Base-by-base conservation (phyloP, 2,888 invertebrate species). In the Tiphia femorata region DNA sequence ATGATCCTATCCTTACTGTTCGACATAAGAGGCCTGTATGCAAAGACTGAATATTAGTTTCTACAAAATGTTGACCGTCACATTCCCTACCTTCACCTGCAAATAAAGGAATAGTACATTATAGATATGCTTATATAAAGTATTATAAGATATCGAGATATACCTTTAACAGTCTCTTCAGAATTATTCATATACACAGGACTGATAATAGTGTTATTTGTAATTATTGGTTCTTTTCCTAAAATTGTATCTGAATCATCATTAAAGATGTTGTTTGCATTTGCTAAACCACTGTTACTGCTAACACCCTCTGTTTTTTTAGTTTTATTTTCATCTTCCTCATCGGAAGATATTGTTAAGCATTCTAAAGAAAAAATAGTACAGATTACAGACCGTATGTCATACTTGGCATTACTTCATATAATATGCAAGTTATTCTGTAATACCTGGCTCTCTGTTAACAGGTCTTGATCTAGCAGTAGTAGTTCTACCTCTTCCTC, bases 1-100 rank as follows among this genome's bases (percentile, higher is more conserved):
- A 93, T 12, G 94, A 93, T 30, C 96, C 96, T 79, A 96, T 91
- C 64, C 95, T 87, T 51, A 96, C 89, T 16, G 92, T 91, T 67
- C 93, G 88, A 81, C 95, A 95, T 14, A 85, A 84, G 8, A 93
- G 76, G 41, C 87, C 83, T n/a, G 88, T 88, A 48, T 86, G 86
- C 43, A 86, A 76, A 40, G 86, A 5, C 49, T 87, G 81, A 51
- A 79, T 68, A 37, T 75, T 81, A 58, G 54, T 59, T 49, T 86
- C 86, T 29, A 83, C 79, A 14, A 57, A 30, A 46, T 47, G 30
- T 38, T 59, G 30, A 47, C 51, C 49, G 40, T 64, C 52, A 33
- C 38, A 40, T 38, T 41, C 44, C 37, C 12, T 35, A n/a, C 33
- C 20, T 5, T 41, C 40, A 33, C 46, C 56, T 51, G 44, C 41